Conservation (phyloP, 2,113 vertebrate genomes). For the Arvicanthis niloticus region DNA sequence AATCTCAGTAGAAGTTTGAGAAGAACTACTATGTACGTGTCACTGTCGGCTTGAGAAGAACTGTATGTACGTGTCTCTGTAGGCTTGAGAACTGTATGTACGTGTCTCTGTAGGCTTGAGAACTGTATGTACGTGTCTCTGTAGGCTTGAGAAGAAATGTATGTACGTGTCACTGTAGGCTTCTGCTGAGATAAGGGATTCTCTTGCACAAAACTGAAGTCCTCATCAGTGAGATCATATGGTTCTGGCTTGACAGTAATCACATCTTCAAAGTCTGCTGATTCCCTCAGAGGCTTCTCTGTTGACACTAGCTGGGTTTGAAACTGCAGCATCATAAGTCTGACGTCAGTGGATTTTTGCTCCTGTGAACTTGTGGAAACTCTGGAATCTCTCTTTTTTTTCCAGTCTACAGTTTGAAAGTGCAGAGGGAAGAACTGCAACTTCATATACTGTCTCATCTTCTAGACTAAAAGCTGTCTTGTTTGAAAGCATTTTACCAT, state of each 20-base stretch:
- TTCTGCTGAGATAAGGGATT: slow-evolving; percentile 86
- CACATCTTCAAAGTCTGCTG: slow-evolving; percentile 93
- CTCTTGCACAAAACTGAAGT: slow-evolving; percentile 90
- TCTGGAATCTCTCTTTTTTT: slow-evolving; percentile 86
- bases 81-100: slow-evolving; percentile 80
- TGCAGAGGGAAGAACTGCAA: slow-evolving; percentile 84
- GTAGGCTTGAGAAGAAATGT: slow-evolving; percentile 82
- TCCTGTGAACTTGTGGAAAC: slow-evolving; percentile 93
- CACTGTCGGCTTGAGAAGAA: slow-evolving; percentile 80
- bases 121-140: slow-evolving; percentile 85
- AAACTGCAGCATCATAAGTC: slow-evolving; percentile 85
- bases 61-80: slow-evolving; percentile 85
- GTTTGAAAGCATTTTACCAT: slow-evolving; percentile 83
- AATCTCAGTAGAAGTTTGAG: slow-evolving; percentile 88
- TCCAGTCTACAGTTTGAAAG: slow-evolving; percentile 91
- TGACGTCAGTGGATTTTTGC: slow-evolving; percentile 83
- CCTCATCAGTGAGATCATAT: slow-evolving; percentile 95
- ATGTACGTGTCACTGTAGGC: slow-evolving; percentile 85
- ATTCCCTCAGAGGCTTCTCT: slow-evolving; percentile 93
- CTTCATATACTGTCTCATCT: slow-evolving; percentile 88
- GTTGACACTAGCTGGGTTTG: slow-evolving; percentile 91
- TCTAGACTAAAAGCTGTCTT: slow-evolving; percentile 84
- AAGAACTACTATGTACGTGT: slow-evolving; percentile 85
- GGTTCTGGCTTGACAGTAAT: slow-evolving; percentile 97
- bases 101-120: slow-evolving; percentile 84